These are phyloP conservation scores for Eustalomyia histrio DNA, from an alignment of 2,888 invertebrate genomes.

Conservation along the genomic window DNA sequence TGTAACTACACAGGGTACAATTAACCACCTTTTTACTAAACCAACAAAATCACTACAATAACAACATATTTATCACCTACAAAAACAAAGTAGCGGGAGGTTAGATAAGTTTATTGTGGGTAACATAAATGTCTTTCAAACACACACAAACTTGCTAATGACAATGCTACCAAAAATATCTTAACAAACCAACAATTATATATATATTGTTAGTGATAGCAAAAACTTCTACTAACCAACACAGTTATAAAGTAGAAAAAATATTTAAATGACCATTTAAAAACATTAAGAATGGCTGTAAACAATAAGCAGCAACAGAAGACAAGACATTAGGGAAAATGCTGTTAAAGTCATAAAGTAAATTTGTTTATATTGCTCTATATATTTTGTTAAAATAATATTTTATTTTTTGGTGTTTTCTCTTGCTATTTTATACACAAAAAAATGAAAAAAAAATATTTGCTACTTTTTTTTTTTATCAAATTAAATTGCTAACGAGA, in stretches of 20 bases:
- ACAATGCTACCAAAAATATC: neutral
- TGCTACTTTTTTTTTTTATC: neutral
- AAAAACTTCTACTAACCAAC: neutral
- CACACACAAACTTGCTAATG: neutral
- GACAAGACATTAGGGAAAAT: constrained; percentile 4
- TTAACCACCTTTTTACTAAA: neutral
- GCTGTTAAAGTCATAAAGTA: neutral
- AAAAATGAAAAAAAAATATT: neutral
- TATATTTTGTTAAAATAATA: constrained; percentile 2
- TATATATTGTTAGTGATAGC: neutral
- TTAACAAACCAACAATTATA: neutral
- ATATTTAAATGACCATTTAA: neutral
- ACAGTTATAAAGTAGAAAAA: neutral
- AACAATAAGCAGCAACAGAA: neutral
- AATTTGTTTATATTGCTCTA: neutral
- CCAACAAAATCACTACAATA: neutral
- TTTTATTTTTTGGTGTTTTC: neutral
- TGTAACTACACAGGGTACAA: neutral
- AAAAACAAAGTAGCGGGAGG: neutral
- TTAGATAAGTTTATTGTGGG: neutral
- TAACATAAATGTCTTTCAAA: neutral
- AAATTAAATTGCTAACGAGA: neutral
- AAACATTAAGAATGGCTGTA: neutral
- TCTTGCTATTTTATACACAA: neutral
- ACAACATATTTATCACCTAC: constrained; percentile 1